Evolutionary conservation across 2,888 invertebrate genomes (phyloP), one percentile per base, ranked within the genome.

Genomic region (Watsonalla cultraria): DNA sequence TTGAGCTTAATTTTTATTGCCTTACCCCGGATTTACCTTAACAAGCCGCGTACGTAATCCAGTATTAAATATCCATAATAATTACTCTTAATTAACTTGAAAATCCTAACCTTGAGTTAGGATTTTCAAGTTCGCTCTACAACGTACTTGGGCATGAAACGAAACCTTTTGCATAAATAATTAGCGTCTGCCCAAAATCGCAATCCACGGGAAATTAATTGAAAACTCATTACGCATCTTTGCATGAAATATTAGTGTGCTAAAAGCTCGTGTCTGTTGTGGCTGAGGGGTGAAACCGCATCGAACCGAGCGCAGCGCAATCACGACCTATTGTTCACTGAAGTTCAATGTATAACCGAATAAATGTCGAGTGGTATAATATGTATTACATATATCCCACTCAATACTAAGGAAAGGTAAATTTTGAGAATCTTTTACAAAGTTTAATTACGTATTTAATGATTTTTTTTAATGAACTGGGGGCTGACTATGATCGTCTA

Each of bases 321-420:
- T 86, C 82, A 84, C 62, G 64, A 68, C 57, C 76, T 70, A 81
- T 82, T 83, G 83, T 82, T 69, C 58, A 52, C 59, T 58, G 58
- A 61, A 59, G 52, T 24, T 24, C 24, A 24, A 24, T 24, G 24
- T 24, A 24, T 24, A 24, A 2, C 24, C 24, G 24, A 24, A 24
- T 24, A 24, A 24, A 24, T 24, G 24, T 24, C 24, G 24, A 24
- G 24, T 24, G 24, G 24, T 24, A 24, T 24, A n/a, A 24, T 24
- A 24, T 24, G 24, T 24, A 24, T 24, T 24, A 24, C 4, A 24
- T 24, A 24, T 24, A 24, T 2, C 24, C 24, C 24, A 24, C 24
- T 24, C 24, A 4, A 24, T 24, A 24, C 4, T 24, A 24, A 24
- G 1, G 24, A 4, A 2, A 24, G 24, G 2, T 24, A 24, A 2